A percentile compares a stretch with the other conserved stretches of the same genome.
phyloP scores from a whole-genome alignment of 2,888 invertebrate genomes.

The Plagodis dolabraria region DNA sequence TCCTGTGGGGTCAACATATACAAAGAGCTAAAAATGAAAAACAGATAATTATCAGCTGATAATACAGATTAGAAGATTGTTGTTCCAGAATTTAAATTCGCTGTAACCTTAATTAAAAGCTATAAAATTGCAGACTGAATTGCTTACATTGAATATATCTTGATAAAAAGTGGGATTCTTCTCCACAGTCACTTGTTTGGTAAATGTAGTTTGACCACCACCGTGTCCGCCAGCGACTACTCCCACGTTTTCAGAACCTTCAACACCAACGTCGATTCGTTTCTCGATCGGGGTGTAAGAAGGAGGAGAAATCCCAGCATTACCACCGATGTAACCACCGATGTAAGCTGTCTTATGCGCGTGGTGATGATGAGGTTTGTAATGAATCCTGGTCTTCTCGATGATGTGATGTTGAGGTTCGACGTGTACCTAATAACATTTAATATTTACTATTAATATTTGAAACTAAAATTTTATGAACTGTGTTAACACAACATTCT shows the following conservation, averaged over 20 bases:
- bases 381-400: slow-evolving; percentile 60
- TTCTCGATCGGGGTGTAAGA: slow-evolving; percentile 58
- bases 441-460: no score
- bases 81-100: neutral
- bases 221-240: slow-evolving; percentile 25
- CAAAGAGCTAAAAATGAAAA: no score
- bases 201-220: slow-evolving; percentile 53
- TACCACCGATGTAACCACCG: slow-evolving; percentile 63
- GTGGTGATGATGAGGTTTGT: slow-evolving; percentile 65
- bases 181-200: slow-evolving; percentile 58
- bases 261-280: slow-evolving; percentile 62
- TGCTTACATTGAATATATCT: slow-evolving; percentile 87
- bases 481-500: no score
- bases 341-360: slow-evolving; percentile 62
- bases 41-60: no score
- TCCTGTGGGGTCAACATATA: no score
- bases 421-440: slow-evolving; percentile 54
- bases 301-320: slow-evolving; percentile 42
- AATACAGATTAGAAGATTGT: no score
- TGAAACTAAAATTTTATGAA: no score
- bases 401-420: slow-evolving; percentile 56
- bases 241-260: slow-evolving; percentile 42
- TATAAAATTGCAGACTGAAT: neutral
- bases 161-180: slow-evolving; percentile 80
- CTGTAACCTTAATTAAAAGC: neutral